Evolutionary conservation across 2,888 invertebrate genomes (phyloP).

Genomic region (Globia sparganii): DNA sequence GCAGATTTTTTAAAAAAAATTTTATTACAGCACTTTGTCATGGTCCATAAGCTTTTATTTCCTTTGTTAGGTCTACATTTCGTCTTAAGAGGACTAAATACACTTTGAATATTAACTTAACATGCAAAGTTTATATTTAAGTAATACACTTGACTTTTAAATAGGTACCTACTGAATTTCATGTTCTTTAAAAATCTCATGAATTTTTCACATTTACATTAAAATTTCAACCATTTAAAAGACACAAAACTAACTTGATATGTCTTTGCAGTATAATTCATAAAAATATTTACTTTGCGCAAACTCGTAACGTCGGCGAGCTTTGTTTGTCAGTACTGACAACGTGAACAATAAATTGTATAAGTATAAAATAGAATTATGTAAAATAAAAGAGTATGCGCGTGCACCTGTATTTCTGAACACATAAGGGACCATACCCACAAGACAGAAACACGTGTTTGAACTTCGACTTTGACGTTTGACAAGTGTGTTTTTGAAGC

Average conservation of each 20-base stretch:
- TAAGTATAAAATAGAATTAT: constrained; percentile 73
- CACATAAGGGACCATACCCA: constrained; percentile 44
- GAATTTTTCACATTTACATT: constrained; percentile 11
- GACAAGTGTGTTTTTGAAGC: constrained; percentile 37
- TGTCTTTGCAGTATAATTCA: constrained; percentile 44
- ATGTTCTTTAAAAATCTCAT: constrained; percentile 13
- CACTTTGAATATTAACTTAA: constrained; percentile 8
- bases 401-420: constrained; percentile 69
- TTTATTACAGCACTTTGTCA: constrained; percentile 9
- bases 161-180: constrained; percentile 4
- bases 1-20: too few species aligned
- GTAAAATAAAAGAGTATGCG: constrained; percentile 72
- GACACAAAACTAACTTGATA: constrained; percentile 15
- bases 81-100: constrained; percentile 17
- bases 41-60: constrained; percentile 31
- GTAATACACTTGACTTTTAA: constrained; percentile 1
- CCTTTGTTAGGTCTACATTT: not conserved
- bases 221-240: constrained; percentile 38
- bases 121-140: constrained; percentile 24
- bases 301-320: constrained; percentile 58
- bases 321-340: constrained; percentile 64
- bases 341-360: constrained; percentile 69
- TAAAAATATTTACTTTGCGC: constrained; percentile 57
- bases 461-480: constrained; percentile 47
- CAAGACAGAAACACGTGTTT: constrained; percentile 39